Percentiles rank a stretch among this genome's conserved stretches.
These are phyloP conservation scores for Montipora capitata DNA, from an alignment of 92 coral and sea anemone genomes.

Conservation along the genomic window DNA sequence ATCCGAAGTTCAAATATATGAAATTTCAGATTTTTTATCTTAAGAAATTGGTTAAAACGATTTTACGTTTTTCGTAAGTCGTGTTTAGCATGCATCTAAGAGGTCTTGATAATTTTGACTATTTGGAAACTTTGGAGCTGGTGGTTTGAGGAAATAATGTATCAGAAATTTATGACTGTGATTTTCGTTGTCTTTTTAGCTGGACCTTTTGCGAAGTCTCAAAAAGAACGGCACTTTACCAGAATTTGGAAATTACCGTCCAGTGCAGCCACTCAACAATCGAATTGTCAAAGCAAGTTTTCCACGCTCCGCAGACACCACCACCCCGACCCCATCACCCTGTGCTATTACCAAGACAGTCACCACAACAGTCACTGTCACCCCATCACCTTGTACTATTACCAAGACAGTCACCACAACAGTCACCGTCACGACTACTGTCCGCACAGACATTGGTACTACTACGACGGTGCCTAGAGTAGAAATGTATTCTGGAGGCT, in stretches of 20 bases:
- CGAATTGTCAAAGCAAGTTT: slow-evolving; percentile 78
- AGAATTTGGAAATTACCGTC: slow-evolving; percentile 76
- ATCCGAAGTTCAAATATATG: too few species aligned
- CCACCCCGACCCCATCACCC: background rate
- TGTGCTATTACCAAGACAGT: background rate
- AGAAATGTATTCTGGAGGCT: background rate
- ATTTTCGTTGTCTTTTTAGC: background rate
- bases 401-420: background rate
- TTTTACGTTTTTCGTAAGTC: too few species aligned
- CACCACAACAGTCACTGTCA: background rate
- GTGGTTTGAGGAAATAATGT: background rate
- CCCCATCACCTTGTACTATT: too few species aligned
- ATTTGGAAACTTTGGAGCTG: too few species aligned
- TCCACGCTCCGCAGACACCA: background rate
- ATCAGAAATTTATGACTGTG: background rate
- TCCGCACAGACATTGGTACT: background rate
- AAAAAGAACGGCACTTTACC: background rate
- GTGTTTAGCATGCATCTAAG: too few species aligned
- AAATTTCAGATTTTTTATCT: too few species aligned
- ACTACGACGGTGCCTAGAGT: background rate
- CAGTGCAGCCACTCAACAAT: slow-evolving; percentile 65
- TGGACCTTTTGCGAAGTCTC: slow-evolving; percentile 17
- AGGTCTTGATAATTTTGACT: too few species aligned
- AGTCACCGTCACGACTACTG: background rate
- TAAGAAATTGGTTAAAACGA: too few species aligned